Evolutionary conservation across 2,888 invertebrate genomes (phyloP), one percentile per base, ranked within the genome.

Genomic region (Lepidocyrtinus sp.): DNA sequence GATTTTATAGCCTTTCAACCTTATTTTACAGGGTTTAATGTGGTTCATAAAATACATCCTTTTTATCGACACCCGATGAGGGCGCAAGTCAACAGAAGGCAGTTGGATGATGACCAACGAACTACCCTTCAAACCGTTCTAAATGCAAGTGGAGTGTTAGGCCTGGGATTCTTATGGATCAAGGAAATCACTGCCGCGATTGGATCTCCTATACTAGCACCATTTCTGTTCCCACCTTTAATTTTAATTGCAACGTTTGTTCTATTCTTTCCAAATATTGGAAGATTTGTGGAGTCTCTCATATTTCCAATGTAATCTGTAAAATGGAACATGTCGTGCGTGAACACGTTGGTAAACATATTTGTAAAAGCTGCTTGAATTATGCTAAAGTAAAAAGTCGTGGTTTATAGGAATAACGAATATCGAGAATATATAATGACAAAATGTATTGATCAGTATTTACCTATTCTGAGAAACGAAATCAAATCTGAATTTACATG

Each of bases 161-260:
- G 77, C 9, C 17, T 82, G 19, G 83, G 83, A 21, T 55, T 80
- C 3, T 65, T 83, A 15, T 81, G 75, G 77, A 74, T 76, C 1
- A 74, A 77, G 50, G 74, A 80, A 67, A 59, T 83, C 15, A 70
- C 36, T 9, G 17, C 36, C 3, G 82, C 76, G 0, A 15, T 80
- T 2, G 81, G 81, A 22, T 27, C 77, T 0, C 78, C 78, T 1
- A 67, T 78, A 19, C 55, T 84, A 5, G 78, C 69, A 15, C 81
- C 84, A 0, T 26, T 84, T 36, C n/a, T 84, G 0, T 45, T 82
- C 0, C 75, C 79, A 1, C 81, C 75, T 2, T 45, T 84, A 1
- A 3, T 82, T n/a, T 2, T 68, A 3, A 55, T 84, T 0, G 22
- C 69, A 5, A 46, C 64, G 7, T 67, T 26, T 3, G 19, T 81